A percentile compares a stretch with the other conserved stretches of the same genome.
phyloP scores from a whole-genome alignment of 2,888 invertebrate species.

The Epinotia nisella region DNA sequence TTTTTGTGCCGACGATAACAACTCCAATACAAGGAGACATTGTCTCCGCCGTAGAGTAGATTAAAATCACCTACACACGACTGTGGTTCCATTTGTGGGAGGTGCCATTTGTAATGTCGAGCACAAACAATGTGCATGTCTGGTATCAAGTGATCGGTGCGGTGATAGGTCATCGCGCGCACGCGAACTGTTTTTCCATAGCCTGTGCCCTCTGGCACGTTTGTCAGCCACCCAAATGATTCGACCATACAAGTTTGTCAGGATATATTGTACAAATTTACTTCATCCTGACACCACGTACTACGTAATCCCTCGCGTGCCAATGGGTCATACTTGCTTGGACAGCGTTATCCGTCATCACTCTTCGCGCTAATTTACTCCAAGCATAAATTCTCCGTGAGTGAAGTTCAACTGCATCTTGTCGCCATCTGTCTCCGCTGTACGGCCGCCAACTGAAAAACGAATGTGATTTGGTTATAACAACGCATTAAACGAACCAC shows the following conservation, averaged over 20 bases:
- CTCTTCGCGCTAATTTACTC: constrained; percentile 68
- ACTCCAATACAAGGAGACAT: constrained; percentile 41
- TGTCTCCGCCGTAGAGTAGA: constrained; percentile 48
- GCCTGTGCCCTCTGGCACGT: constrained; percentile 7
- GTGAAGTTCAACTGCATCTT: constrained; percentile 57
- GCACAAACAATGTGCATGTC: constrained; percentile 61
- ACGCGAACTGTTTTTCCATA: constrained; percentile 54
- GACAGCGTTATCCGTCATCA: constrained; percentile 55
- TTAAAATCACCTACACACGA: constrained; percentile 57
- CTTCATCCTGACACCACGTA: neutral
- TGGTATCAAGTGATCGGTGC: constrained; percentile 63
- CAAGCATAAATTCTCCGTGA: constrained; percentile 62
- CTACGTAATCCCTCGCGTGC: constrained; percentile 42
- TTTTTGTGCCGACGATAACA: constrained; percentile 31
- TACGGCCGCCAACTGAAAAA: constrained; percentile 66
- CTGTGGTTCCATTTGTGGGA: constrained; percentile 65
- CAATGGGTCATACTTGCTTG: constrained; percentile 49
- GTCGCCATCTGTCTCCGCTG: constrained; percentile 71
- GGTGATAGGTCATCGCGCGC: constrained; percentile 64
- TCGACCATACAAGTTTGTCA: neutral
- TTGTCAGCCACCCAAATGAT: constrained; percentile 21
- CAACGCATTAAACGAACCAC: constrained; percentile 71
- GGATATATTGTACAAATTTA: neutral
- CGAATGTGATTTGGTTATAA: constrained; percentile 79
- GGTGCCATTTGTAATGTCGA: constrained; percentile 70